Evolutionary conservation across 2,888 invertebrate species (phyloP).

Genomic region (Caenorhabditis doughertyi): DNA sequence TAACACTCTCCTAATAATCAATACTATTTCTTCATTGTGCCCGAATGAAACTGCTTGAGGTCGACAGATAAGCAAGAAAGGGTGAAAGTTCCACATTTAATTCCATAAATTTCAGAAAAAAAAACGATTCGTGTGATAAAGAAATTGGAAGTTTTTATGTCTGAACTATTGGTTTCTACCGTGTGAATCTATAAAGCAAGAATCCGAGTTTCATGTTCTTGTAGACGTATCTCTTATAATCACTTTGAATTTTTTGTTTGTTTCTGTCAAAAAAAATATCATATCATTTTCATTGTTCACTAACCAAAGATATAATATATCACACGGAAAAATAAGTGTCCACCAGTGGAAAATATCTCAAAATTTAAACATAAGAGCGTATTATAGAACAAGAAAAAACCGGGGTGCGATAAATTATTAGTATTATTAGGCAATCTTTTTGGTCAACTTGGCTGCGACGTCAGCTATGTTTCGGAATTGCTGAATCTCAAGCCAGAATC

Average conservation of each 20-base stretch:
- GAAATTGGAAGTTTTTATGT: background rate
- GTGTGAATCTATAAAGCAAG: background rate
- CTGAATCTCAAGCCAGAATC: constrained; percentile 76
- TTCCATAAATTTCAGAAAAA: constrained; percentile 20
- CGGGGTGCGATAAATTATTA: background rate
- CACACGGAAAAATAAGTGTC: constrained; percentile 7
- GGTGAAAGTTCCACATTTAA: constrained; percentile 41
- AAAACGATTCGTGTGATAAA: constrained; percentile 5
- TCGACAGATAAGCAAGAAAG: constrained; percentile 1
- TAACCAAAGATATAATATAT: constrained; percentile 26
- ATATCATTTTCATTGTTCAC: constrained; percentile 34
- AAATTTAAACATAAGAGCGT: constrained; percentile 3
- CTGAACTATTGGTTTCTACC: background rate
- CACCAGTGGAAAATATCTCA: constrained; percentile 11
- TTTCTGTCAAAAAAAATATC: too few relatives aligned
- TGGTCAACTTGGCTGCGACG: constrained; percentile 74
- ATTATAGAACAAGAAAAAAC: constrained; percentile 29
- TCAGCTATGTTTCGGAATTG: constrained; percentile 79
- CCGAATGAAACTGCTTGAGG: constrained; percentile 21
- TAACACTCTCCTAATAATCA: constrained; percentile 32
- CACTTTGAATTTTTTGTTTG: too few relatives aligned
- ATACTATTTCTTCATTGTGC: constrained; percentile 24
- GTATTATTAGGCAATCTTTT: constrained; percentile 30
- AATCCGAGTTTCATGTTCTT: too few relatives aligned
- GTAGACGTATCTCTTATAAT: too few relatives aligned